Evolutionary conservation across 2,888 invertebrate species (phyloP).

Genomic region (Chymomyza caudatula): DNA sequence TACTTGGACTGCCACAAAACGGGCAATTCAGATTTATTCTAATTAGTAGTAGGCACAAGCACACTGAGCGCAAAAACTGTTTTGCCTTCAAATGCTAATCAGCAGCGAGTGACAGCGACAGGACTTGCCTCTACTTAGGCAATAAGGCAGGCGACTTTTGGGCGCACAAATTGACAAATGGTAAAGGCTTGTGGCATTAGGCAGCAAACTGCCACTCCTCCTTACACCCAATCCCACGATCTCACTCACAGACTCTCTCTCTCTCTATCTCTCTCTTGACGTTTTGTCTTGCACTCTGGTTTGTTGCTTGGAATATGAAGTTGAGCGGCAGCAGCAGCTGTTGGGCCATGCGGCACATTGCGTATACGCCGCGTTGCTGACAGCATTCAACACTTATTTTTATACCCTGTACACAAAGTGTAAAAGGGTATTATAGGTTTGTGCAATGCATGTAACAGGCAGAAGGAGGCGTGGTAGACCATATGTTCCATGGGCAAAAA

Average conservation of each 20-base stretch:
- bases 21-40: slow-evolving; percentile 69
- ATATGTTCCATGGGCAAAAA: too few species aligned
- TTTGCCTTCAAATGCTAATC: slow-evolving; percentile 58
- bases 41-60: slow-evolving; percentile 45
- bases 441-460: too few species aligned
- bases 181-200: slow-evolving; percentile 9
- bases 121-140: not conserved
- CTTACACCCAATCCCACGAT: not conserved
- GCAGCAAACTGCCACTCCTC: not conserved
- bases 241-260: too few species aligned
- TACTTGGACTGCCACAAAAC: slow-evolving; percentile 66
- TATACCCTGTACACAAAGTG: too few species aligned
- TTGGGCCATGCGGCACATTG: slow-evolving; percentile 4
- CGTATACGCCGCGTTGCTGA: slow-evolving; percentile 15
- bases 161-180: not conserved
- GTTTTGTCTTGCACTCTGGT: too few species aligned
- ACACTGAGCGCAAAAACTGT: slow-evolving; percentile 11
- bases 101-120: slow-evolving; percentile 11
- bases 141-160: not conserved
- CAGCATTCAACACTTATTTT: too few species aligned
- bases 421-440: too few species aligned
- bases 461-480: too few species aligned
- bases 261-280: too few species aligned
- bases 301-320: not conserved
- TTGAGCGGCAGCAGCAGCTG: not conserved